These are phyloP conservation scores for Cranoglanis bouderius DNA, from an alignment of 2,113 vertebrate genomes.

Conservation along the genomic window DNA sequence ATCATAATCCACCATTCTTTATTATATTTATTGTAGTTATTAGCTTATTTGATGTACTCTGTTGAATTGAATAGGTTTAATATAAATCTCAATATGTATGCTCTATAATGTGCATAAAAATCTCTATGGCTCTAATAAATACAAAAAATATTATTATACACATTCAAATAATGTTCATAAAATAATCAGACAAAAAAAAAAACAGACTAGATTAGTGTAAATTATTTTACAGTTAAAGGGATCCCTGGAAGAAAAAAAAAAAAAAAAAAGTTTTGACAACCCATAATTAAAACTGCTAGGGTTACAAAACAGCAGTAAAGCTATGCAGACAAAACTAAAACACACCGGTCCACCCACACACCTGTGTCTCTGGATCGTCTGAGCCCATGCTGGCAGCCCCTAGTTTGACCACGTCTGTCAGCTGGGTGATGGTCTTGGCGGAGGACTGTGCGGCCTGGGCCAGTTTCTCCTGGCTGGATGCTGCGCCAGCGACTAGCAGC, in stretches of 20 bases:
- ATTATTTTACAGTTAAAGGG: neutral
- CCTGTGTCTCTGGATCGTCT: constrained; percentile 95
- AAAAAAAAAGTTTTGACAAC: neutral
- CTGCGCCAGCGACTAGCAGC: constrained; percentile 91
- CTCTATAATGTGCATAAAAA: neutral
- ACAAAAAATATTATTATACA: neutral
- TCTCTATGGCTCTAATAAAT: neutral
- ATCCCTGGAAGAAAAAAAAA: neutral
- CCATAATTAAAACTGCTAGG: neutral
- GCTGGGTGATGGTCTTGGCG: constrained; percentile 93
- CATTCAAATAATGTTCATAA: neutral
- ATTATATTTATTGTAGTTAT: neutral
- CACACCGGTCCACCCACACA: constrained; percentile 69
- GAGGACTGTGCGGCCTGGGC: constrained; percentile 96
- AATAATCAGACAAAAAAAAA: neutral
- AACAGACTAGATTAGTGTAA: neutral
- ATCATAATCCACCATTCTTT: neutral
- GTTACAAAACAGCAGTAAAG: neutral
- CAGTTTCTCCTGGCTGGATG: constrained; percentile 93
- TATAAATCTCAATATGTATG: neutral
- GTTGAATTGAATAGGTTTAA: neutral
- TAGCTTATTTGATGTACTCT: neutral
- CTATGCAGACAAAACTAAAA: constrained; percentile 1
- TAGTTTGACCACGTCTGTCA: constrained; percentile 95
- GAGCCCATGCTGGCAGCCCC: constrained; percentile 95